Base-by-base conservation (phyloP, 2,797 vertebrate species). In the Cirrhinus molitorella region DNA sequence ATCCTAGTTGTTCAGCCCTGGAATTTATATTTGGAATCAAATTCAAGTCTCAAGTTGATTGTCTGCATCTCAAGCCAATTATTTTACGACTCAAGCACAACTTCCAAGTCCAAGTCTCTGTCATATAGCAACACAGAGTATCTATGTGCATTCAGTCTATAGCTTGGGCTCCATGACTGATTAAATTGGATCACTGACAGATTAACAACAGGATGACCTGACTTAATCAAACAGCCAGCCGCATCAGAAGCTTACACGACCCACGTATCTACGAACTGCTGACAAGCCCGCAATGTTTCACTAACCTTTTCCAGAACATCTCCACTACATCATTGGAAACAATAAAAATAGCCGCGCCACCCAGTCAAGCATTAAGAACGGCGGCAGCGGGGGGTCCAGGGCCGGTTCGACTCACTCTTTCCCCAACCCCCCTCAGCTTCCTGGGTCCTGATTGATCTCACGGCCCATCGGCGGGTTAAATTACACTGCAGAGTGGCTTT, bases 401-500 rank as follows among this genome's bases (percentile, higher is more conserved):
- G 84, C 84, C 63, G 31, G 83, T 87, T 90, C 89, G 85, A 78
- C 83, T 87, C 85, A 59, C 73, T 88, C 83, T 68, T 79, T 85
- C 73, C 85, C 86, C 84, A 74, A 75, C 68, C 79, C 61, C 85
- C 77, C 70, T 73, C 70, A 71, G 23, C 86, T 79, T 85, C 59
- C 79, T 88, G 88, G 89, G 72, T 76, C 86, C 88, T 87, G 89
- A 93, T 90, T 92, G 91, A 93, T 94, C 91, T 91, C 53, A 77
- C 81, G 83, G 88, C 90, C 91, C 91, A 91, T 91, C 88, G 63
- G 84, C 61, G 37, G 88, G 89, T 92, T 92, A 90, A 93, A 93
- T 94, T 91, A 93, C 94, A 91, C 90, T 88, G 90, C 89, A 88
- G 89, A 68, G 83, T 86, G 88, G 88, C 81, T 90, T 87, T 85